Base-by-base conservation (phyloP, 1,140 invertebrate species). In the Drosophila paulistorum region DNA sequence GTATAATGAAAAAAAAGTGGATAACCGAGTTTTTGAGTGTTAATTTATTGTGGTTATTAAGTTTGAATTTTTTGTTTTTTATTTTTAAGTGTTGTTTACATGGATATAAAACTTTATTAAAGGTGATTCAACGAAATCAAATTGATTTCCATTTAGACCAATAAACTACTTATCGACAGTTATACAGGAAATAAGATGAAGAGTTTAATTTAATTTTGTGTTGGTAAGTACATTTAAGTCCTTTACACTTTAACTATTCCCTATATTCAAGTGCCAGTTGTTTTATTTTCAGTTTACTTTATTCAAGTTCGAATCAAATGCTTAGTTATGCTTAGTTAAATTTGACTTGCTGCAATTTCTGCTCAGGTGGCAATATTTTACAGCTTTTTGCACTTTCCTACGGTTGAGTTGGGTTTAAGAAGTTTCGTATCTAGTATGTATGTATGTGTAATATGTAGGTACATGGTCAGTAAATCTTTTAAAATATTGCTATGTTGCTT, bases 381-480 rank as follows among this genome's bases (percentile, higher is more conserved):
- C 76, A 89, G 65, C 77, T 86, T 82, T 86, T 87, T 87, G 79
- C 83, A 86, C 83, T 89, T 83, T 86, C 63, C 65, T 73, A 23
- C 45, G 78, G 82, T 68, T 69, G 68, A 69, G 74, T 71, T 76
- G 63, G 45, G 45, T 23, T 20, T 51, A 51, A 51, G 17, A 51
- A 51, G 45, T 51, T 51, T 51, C 9, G 17, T 51, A 23, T 17
- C 45, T 48, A 14, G 4, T 45, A 48, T 23, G 7, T 23, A 51
- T 51, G 45, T 51, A 51, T 51, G 45, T 23, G 7, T 23, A 10
- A 20, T 51, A 51, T 51, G 45, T 58, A 76, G 65, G 59, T 75
- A 70, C 80, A 83, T 89, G 84, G 83, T 87, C 83, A 87, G 76
- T 87, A 87, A 87, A 87, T 87, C 83, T 89, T 83, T 79, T 77